These are phyloP conservation scores for Dendrophyllia cribrosa DNA, from an alignment of 64 coral and sea anemone genomes.

Conservation along the genomic window DNA sequence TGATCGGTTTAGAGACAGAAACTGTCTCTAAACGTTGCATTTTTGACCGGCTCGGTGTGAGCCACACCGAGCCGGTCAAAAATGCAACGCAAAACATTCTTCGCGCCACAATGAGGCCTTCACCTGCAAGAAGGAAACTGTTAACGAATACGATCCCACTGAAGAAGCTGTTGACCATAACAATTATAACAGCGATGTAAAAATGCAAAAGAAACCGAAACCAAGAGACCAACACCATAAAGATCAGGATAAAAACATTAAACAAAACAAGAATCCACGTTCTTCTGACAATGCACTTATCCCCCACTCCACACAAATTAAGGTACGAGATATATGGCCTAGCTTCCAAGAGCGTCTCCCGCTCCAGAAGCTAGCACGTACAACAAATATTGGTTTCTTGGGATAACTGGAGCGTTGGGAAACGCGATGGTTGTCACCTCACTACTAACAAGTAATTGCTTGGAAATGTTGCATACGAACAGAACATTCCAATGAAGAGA, in stretches of 20 bases:
- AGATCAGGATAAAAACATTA: background rate
- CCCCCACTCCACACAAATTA: background rate
- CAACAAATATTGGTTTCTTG: slow-evolving; percentile 23
- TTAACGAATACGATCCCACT: background rate
- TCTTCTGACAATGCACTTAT: background rate
- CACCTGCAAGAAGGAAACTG: background rate
- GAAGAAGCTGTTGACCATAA: background rate
- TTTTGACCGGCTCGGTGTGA: no score
- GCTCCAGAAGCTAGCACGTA: background rate
- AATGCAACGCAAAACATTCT: background rate
- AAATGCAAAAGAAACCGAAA: slow-evolving; percentile 7
- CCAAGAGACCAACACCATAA: slow-evolving; percentile 15
- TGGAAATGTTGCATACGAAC: background rate
- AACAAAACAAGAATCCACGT: background rate
- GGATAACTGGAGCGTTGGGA: background rate
- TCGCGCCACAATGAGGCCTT: background rate
- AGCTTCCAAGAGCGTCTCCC: background rate
- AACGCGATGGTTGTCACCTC: background rate
- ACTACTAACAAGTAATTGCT: background rate
- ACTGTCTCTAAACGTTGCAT: no score
- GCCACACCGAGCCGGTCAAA: background rate
- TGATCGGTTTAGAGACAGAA: no score
- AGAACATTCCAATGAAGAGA: background rate
- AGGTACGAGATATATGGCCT: background rate
- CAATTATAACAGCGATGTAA: background rate